phyloP scores from a whole-genome alignment of 2,797 vertebrate genomes.

The Botia almorhae region DNA sequence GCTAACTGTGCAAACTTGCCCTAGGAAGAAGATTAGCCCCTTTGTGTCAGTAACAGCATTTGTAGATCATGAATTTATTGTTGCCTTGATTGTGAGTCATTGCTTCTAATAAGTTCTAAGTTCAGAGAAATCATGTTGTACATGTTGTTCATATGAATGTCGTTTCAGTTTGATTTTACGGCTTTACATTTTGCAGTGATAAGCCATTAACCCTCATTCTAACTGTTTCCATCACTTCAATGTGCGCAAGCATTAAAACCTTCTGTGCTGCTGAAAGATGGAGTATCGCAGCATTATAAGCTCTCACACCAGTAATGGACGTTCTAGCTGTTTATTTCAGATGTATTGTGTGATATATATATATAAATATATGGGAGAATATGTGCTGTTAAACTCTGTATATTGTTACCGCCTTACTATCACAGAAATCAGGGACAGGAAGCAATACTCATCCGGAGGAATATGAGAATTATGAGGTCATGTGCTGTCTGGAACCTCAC shows the following conservation, averaged over 20 bases:
- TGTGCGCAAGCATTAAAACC: neutral
- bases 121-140: too few species aligned
- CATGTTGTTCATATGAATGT: too few species aligned
- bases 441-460: slow-evolving; percentile 29
- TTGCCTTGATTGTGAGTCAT: too few species aligned
- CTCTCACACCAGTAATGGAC: neutral
- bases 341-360: neutral
- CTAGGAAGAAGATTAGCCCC: too few species aligned
- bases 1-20: too few species aligned
- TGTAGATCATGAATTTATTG: too few species aligned
- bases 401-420: slow-evolving; percentile 18
- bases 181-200: neutral
- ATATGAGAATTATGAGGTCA: slow-evolving; percentile 30
- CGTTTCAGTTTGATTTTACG: too few species aligned
- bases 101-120: too few species aligned
- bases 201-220: slow-evolving; percentile 12
- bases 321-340: slow-evolving; percentile 36
- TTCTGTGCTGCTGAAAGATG: slow-evolving; percentile 21
- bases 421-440: slow-evolving; percentile 28
- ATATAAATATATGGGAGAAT: neutral
- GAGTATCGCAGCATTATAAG: neutral
- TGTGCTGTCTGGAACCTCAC: slow-evolving; percentile 36
- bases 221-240: neutral
- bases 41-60: too few species aligned
- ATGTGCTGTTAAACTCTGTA: slow-evolving; percentile 24